Evolutionary conservation across 1,140 invertebrate genomes (phyloP).

Genomic region (Limonius californicus): DNA sequence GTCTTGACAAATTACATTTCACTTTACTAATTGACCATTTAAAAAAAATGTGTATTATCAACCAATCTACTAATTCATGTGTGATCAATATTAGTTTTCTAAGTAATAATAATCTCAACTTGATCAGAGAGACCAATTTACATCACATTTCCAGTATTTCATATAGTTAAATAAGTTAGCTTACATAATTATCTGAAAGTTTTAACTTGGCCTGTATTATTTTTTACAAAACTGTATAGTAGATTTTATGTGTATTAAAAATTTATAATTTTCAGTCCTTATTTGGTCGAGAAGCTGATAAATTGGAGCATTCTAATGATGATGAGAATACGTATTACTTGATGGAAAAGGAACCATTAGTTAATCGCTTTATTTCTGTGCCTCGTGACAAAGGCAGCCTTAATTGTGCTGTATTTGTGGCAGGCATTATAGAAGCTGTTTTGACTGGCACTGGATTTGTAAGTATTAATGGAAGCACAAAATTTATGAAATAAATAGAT

Average conservation of each 20-base stretch:
- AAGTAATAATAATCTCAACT: too few relatives aligned
- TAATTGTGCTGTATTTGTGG: slow-evolving; percentile 98
- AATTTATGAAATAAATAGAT: neutral
- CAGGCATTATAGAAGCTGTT: slow-evolving; percentile 96
- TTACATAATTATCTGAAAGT: too few relatives aligned
- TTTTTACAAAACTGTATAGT: too few relatives aligned
- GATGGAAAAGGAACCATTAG: slow-evolving; percentile 96
- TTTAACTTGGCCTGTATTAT: slow-evolving; percentile 10
- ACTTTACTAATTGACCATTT: too few relatives aligned
- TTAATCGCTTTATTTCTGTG: slow-evolving; percentile 96
- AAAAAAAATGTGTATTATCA: too few relatives aligned
- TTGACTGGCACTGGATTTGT: slow-evolving; percentile 94
- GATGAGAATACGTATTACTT: slow-evolving; percentile 97
- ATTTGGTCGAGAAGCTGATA: slow-evolving; percentile 98
- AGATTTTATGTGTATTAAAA: neutral
- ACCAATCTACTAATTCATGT: too few relatives aligned
- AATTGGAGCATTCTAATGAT: slow-evolving; percentile 97
- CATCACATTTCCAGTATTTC: neutral
- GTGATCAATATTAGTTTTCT: too few relatives aligned
- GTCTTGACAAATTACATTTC: too few relatives aligned
- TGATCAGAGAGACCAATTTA: too few relatives aligned
- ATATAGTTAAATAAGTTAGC: too few relatives aligned
- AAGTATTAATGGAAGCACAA: too few relatives aligned
- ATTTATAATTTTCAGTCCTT: slow-evolving; percentile 62
- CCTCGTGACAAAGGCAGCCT: slow-evolving; percentile 96